phyloP scores from a whole-genome alignment of 2,797 vertebrate genomes.

The Eulemur mongoz region DNA sequence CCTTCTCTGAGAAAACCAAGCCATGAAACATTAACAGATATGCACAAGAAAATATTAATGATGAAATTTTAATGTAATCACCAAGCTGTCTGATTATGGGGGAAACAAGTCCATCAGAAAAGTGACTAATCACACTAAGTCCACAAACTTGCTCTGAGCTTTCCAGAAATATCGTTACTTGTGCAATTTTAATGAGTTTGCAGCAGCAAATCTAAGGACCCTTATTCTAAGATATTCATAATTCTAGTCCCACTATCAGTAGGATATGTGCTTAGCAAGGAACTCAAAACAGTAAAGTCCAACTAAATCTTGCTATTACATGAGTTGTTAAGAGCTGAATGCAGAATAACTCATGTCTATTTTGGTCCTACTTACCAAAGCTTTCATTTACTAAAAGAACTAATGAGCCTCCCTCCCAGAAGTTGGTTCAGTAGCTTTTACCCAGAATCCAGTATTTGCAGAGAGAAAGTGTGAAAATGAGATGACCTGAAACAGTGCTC shows the following conservation, averaged over 20 bases:
- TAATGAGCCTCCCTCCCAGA: neutral
- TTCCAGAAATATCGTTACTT: constrained; percentile 44
- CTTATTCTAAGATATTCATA: constrained; percentile 3
- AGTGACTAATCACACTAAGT: constrained; percentile 53
- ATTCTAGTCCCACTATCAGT: neutral
- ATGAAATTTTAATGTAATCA: constrained; percentile 68
- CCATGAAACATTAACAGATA: constrained; percentile 69
- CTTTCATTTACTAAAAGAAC: neutral
- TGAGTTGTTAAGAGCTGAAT: neutral
- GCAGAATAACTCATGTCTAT: neutral
- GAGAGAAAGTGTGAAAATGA: neutral
- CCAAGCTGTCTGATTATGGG: constrained; percentile 49
- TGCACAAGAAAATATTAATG: constrained; percentile 63
- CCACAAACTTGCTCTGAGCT: neutral
- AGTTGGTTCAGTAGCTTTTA: neutral
- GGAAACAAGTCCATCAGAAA: constrained; percentile 50
- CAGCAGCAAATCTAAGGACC: constrained; percentile 11
- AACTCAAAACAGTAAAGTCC: neutral
- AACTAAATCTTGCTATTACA: neutral
- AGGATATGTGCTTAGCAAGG: neutral
- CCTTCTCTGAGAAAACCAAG: constrained; percentile 79
- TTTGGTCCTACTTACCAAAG: neutral
- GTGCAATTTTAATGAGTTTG: constrained; percentile 47
- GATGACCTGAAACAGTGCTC: neutral
- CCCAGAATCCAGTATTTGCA: neutral